Conservation (phyloP, 2,888 invertebrate species). For the Branchipolynoe longqiensis region DNA sequence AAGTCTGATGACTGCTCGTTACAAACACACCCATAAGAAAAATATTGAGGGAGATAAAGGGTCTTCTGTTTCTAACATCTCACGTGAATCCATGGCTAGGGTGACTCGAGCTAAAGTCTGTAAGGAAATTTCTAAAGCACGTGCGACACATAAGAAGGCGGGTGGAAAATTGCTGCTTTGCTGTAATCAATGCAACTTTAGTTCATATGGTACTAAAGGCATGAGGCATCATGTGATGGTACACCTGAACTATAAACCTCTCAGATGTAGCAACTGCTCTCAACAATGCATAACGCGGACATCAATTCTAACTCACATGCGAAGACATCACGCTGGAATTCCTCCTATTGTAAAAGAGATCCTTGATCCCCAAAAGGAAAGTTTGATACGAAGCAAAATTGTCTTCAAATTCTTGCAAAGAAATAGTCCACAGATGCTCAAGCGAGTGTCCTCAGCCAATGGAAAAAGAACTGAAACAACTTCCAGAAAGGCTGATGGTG, state of each 20-base stretch:
- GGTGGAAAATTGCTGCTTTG: not conserved
- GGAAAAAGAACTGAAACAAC: no score
- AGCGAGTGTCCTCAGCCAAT: no score
- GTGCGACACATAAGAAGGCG: no score
- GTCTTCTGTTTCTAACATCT: no score
- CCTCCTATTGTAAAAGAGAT: not conserved
- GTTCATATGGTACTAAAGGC: not conserved
- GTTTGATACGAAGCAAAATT: no score
- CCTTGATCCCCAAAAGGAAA: not conserved
- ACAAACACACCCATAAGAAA: not conserved
- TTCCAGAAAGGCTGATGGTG: no score
- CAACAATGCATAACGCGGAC: not conserved
- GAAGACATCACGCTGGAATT: not conserved
- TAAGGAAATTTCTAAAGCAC: no score
- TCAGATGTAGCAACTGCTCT: not conserved
- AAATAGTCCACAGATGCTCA: no score
- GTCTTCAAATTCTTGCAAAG: no score
- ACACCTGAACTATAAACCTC: not conserved
- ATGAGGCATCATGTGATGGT: not conserved
- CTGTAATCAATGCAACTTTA: not conserved
- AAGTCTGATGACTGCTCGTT: not conserved
- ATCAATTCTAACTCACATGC: not conserved
- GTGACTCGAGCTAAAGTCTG: no score
- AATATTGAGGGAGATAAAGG: not conserved
- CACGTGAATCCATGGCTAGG: no score